Percentiles rank a stretch among this genome's conserved stretches.
Evolutionary conservation across 2,797 vertebrate genomes (phyloP).

Genomic region (Chelonia mydas): DNA sequence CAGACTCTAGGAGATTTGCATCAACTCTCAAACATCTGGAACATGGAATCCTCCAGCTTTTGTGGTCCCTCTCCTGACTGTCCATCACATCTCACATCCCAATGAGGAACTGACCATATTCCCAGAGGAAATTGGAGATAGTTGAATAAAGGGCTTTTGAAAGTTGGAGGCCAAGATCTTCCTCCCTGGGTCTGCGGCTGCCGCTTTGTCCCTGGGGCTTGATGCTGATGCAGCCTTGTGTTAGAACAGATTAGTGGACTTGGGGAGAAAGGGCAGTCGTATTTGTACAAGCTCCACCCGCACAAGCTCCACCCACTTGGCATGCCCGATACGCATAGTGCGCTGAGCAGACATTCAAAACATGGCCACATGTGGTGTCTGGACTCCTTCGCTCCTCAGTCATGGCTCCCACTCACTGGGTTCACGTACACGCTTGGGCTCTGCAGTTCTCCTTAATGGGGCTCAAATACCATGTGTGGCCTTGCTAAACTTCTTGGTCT

Average conservation of each 20-base stretch:
- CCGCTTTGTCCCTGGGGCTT: neutral
- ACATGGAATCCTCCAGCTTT: neutral
- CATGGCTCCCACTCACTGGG: neutral
- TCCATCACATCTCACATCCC: neutral
- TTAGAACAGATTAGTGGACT: neutral
- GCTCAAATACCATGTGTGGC: neutral
- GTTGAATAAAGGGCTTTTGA: neutral
- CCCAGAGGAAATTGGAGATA: neutral
- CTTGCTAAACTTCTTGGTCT: neutral
- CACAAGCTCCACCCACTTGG: neutral
- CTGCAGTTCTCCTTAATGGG: neutral
- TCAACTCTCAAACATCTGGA: neutral
- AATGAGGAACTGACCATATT: neutral
- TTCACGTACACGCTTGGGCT: neutral
- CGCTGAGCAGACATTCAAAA: neutral
- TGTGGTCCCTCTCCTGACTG: neutral
- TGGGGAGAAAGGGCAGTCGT: neutral
- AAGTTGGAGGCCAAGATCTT: neutral
- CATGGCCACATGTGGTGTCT: neutral
- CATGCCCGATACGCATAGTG: neutral
- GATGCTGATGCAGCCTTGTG: neutral
- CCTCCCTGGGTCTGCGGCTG: neutral
- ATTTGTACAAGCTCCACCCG: neutral
- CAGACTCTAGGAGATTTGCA: neutral
- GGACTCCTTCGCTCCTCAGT: neutral